Evolutionary conservation across 1,140 invertebrate species (phyloP).

Genomic region (Leptonema lineaticorne): DNA sequence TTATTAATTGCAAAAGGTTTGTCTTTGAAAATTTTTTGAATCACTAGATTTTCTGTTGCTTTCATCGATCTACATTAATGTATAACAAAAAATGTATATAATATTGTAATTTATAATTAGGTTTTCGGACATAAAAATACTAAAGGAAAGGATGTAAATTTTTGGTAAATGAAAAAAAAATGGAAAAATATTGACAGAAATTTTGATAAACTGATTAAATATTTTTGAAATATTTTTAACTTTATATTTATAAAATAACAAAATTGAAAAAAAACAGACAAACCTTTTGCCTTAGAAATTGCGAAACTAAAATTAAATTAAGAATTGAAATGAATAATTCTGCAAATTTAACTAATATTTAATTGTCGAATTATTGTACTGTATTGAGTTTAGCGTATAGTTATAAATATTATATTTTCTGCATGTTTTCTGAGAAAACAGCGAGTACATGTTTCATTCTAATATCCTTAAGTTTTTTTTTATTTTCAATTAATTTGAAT

Average conservation of each 20-base stretch:
- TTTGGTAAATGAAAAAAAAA: too few relatives aligned
- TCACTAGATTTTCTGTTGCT: too few relatives aligned
- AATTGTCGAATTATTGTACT: too few relatives aligned
- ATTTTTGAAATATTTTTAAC: not conserved
- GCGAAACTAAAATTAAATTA: not conserved
- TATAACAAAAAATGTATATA: too few relatives aligned
- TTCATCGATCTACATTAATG: not conserved
- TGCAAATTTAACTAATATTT: too few relatives aligned
- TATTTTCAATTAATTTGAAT: not conserved
- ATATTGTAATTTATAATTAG: too few relatives aligned
- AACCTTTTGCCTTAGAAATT: not conserved
- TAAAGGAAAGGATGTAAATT: too few relatives aligned
- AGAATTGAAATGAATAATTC: too few relatives aligned
- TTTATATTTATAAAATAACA: not conserved
- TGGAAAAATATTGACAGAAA: not conserved
- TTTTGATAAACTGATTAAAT: too few relatives aligned
- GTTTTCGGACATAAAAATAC: too few relatives aligned
- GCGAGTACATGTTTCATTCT: not conserved
- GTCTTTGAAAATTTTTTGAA: too few relatives aligned
- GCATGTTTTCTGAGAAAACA: conserved; percentile 18
- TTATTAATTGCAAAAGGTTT: not conserved
- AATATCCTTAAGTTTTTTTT: not conserved
- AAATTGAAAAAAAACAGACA: not conserved
- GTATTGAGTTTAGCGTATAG: conserved; percentile 11
- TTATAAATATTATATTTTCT: conserved; percentile 5